Evolutionary conservation across 2,113 vertebrate genomes (phyloP), one percentile per base, ranked within the genome.

Genomic region (Fulica atra): DNA sequence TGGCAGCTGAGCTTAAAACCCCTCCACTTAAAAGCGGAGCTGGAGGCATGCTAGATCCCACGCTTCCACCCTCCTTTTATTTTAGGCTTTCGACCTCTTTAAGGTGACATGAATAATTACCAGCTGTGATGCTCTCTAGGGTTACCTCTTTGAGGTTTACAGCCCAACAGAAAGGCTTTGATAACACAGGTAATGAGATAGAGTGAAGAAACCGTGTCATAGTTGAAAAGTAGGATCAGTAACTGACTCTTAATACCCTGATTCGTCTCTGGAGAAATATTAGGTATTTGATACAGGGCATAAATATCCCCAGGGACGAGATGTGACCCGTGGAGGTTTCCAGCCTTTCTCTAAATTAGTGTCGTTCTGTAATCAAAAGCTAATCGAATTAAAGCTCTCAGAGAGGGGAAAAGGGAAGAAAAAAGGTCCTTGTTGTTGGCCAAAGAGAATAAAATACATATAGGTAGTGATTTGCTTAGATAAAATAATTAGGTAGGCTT

Each of bases 401-500:
- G 42, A 18, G 29, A 74, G 44, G 64, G 51, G 9, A 10, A 51
- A 42, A 20, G 19, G 36, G 29, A 42, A 25, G 72, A 28, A 66
- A 13, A 56, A 81, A 18, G 4, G 8, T 8, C 86, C 90, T 83
- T 86, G 59, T 87, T 89, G 61, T 61, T 72, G 74, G 63, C 70
- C 57, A 60, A 59, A 61, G 59, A 88, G 87, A 82, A 65, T 60
- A 59, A 83, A 96, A 69, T 42, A 9, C 63, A 6, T 40, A 57
- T 15, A 61, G 57, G 28, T 13, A 46, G 69, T 8, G 40, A 86
- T 80, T 80, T 82, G 50, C 92, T 96, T 88, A 91, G 87, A 80
- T 93, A 54, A 91, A 96, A 89, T 82, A 88, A 82, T 95, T 57
- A 50, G 6, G 33, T 51, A 20, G 83, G 20, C 57, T 84, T 70